Percentiles rank a stretch among this genome's conserved stretches.
These are phyloP conservation scores for Teleopsis dalmanni DNA, from an alignment of 1,140 invertebrate species.

Conservation along the genomic window DNA sequence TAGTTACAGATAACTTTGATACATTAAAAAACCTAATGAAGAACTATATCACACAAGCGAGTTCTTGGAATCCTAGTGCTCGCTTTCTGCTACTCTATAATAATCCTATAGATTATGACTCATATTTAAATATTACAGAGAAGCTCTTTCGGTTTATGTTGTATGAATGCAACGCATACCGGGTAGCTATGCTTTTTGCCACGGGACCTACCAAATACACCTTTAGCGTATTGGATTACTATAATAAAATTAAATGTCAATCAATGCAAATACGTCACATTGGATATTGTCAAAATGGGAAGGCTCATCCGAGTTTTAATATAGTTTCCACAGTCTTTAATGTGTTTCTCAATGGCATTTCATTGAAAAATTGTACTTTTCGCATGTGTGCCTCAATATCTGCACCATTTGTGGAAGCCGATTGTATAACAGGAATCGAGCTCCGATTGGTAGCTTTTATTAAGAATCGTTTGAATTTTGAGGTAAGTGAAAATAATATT, in stretches of 20 bases:
- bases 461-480: slow-evolving; percentile 27
- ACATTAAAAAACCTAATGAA: slow-evolving; percentile 19
- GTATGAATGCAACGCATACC: slow-evolving; percentile 28
- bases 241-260: slow-evolving; percentile 29
- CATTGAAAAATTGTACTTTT: slow-evolving; percentile 32
- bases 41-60: slow-evolving; percentile 16
- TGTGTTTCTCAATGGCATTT: slow-evolving; percentile 20
- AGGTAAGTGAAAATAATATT: slow-evolving; percentile 18
- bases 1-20: slow-evolving; percentile 24
- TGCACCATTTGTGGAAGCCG: slow-evolving; percentile 35
- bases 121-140: slow-evolving; percentile 16
- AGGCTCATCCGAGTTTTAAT: slow-evolving; percentile 10
- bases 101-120: slow-evolving; percentile 12
- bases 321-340: slow-evolving; percentile 15
- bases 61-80: slow-evolving; percentile 39
- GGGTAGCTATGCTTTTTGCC: slow-evolving; percentile 32
- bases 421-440: slow-evolving; percentile 32
- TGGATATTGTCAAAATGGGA: slow-evolving; percentile 23
- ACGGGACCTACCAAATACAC: slow-evolving; percentile 23
- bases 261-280: slow-evolving; percentile 23
- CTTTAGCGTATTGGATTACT: slow-evolving; percentile 34
- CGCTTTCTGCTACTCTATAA: slow-evolving; percentile 34
- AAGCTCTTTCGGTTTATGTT: slow-evolving; percentile 26
- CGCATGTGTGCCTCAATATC: slow-evolving; percentile 31
- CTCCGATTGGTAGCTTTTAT: slow-evolving; percentile 32